These are phyloP conservation scores for Monoplex corrugatus DNA, from an alignment of 2,888 invertebrate genomes.

Conservation along the genomic window DNA sequence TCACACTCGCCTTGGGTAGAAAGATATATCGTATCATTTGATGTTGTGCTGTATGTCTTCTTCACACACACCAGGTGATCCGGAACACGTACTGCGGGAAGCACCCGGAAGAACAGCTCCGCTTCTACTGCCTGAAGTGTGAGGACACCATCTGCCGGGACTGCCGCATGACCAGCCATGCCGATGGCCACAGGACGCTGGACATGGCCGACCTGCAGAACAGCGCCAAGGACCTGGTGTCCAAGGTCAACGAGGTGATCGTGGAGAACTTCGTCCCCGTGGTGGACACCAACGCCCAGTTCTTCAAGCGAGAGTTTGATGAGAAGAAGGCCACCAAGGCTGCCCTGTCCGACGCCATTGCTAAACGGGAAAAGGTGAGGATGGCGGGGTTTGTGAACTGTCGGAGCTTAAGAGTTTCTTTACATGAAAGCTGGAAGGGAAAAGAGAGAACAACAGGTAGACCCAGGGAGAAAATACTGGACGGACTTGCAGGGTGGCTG, in stretches of 20 bases:
- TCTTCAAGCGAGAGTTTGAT: constrained; percentile 22
- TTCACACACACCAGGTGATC: constrained; percentile 2
- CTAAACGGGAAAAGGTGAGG: constrained; percentile 25
- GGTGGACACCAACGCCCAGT: constrained; percentile 10
- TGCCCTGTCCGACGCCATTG: not conserved
- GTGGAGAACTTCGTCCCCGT: constrained; percentile 23
- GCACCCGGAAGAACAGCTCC: constrained; percentile 41
- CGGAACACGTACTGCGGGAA: constrained; percentile 33
- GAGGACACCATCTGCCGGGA: constrained; percentile 41
- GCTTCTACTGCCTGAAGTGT: constrained; percentile 44
- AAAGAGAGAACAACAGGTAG: not conserved
- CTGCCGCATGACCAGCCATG: constrained; percentile 45
- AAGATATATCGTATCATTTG: no score
- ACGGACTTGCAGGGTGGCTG: no score
- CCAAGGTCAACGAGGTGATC: constrained; percentile 34
- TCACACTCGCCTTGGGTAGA: no score
- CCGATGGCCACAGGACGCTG: constrained; percentile 41
- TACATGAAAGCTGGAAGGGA: no score
- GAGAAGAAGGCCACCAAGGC: not conserved
- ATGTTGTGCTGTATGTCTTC: no score
- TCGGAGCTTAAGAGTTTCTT: no score
- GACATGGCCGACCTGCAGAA: constrained; percentile 38
- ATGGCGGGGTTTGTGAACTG: not conserved
- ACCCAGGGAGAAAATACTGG: not conserved
- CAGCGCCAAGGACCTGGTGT: constrained; percentile 40